Percentiles rank a stretch among this genome's conserved stretches.
phyloP scores from a whole-genome alignment of 2,113 vertebrate species.

The Pseudorasbora parva region DNA sequence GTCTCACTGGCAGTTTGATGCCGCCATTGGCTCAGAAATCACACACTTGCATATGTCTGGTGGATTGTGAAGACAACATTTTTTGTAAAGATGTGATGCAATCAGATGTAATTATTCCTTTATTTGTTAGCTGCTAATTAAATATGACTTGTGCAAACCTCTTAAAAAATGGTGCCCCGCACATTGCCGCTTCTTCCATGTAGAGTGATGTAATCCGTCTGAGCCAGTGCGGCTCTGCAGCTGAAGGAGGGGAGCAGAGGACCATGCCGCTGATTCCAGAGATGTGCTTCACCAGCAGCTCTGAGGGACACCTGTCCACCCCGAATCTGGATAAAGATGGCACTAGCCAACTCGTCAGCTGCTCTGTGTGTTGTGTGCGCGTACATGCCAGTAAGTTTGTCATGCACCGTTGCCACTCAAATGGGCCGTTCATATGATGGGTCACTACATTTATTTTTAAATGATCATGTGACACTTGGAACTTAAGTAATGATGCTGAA shows the following conservation, averaged over 20 bases:
- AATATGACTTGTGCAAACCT: not conserved
- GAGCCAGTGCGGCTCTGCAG: slow-evolving; percentile 55
- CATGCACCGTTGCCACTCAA: not conserved
- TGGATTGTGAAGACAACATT: not conserved
- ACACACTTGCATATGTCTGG: not conserved
- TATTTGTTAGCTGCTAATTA: not conserved
- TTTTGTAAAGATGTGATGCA: not conserved
- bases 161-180: not conserved
- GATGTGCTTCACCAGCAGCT: slow-evolving; percentile 93
- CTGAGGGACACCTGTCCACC: slow-evolving; percentile 87
- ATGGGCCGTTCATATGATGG: not conserved
- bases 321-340: slow-evolving; percentile 89
- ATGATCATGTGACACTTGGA: too few relatives aligned
- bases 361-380: slow-evolving; percentile 88
- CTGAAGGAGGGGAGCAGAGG: slow-evolving; percentile 70
- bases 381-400: slow-evolving; percentile 88
- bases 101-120: not conserved
- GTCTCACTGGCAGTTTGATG: not conserved
- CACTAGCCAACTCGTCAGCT: slow-evolving; percentile 89
- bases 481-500: too few relatives aligned
- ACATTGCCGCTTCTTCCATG: not conserved
- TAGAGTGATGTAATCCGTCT: slow-evolving; percentile 81
- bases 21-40: not conserved
- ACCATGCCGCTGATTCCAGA: slow-evolving; percentile 94
- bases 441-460: not conserved